phyloP scores from a whole-genome alignment of 2,888 invertebrate species.

The Cryptops parisi region DNA sequence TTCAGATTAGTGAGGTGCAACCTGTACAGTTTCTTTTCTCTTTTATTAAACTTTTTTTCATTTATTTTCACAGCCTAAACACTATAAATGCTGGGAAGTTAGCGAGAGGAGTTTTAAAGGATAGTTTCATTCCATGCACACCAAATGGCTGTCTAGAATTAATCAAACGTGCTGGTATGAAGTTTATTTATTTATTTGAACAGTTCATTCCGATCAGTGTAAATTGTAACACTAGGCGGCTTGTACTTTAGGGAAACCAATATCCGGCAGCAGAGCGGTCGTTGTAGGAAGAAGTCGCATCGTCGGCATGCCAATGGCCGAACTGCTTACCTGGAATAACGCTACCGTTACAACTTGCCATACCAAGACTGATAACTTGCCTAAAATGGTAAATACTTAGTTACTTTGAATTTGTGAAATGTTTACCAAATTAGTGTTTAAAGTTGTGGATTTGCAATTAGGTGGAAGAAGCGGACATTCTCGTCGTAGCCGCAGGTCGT shows the following conservation, averaged over 20 bases:
- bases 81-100: slow-evolving; percentile 87
- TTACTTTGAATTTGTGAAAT: neutral
- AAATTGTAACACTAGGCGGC: no score
- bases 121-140: slow-evolving; percentile 89
- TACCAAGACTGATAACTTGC: slow-evolving; percentile 74
- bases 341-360: slow-evolving; percentile 97
- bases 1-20: no score
- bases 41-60: neutral
- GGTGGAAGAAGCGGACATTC: slow-evolving; percentile 72
- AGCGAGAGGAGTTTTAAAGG: slow-evolving; percentile 66
- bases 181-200: slow-evolving; percentile 6
- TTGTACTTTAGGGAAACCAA: slow-evolving; percentile 50
- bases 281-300: slow-evolving; percentile 95
- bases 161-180: slow-evolving; percentile 48
- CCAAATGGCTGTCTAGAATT: slow-evolving; percentile 90
- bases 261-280: slow-evolving; percentile 73
- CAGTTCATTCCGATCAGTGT: neutral
- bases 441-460: slow-evolving; percentile 24
- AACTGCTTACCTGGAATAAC: slow-evolving; percentile 88
- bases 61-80: slow-evolving; percentile 46
- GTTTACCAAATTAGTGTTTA: neutral
- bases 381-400: slow-evolving; percentile 43
- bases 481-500: slow-evolving; percentile 90
- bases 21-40: neutral
- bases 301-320: slow-evolving; percentile 89